These are phyloP conservation scores for Perizoma flavofasciatum DNA, from an alignment of 2,888 invertebrate species.

Conservation along the genomic window DNA sequence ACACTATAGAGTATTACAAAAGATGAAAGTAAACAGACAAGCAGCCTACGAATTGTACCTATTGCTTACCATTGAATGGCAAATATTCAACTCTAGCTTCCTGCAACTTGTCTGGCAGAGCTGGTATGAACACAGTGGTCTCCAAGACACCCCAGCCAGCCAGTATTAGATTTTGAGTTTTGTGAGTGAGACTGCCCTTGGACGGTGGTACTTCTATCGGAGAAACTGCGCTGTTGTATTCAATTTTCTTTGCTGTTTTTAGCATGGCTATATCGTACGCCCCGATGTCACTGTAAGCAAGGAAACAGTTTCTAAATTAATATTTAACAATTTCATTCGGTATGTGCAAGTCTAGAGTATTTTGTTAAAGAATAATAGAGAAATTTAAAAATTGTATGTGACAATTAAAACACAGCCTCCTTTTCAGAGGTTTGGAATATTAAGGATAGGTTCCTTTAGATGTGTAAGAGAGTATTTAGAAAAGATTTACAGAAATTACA, in stretches of 20 bases:
- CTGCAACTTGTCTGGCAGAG: conserved; percentile 69
- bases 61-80: conserved; percentile 60
- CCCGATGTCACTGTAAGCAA: conserved; percentile 62
- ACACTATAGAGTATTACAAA: too few relatives aligned
- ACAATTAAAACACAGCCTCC: too few relatives aligned
- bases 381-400: too few relatives aligned
- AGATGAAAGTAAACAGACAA: too few relatives aligned
- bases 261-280: conserved; percentile 83
- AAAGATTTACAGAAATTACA: too few relatives aligned
- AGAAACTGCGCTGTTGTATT: conserved; percentile 63
- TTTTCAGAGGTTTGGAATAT: too few relatives aligned
- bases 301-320: conserved; percentile 3
- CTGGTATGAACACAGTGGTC: conserved; percentile 63
- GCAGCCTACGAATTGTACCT: neutral
- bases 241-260: conserved; percentile 56
- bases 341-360: too few relatives aligned
- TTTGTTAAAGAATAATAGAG: too few relatives aligned
- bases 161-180: conserved; percentile 52
- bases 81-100: conserved; percentile 70
- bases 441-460: too few relatives aligned
- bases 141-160: conserved; percentile 81
- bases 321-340: too few relatives aligned
- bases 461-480: too few relatives aligned
- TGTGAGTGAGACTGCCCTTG: conserved; percentile 23
- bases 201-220: conserved; percentile 69